Evolutionary conservation across 2,113 vertebrate genomes (phyloP).

Genomic region (Cinclus cinclus): DNA sequence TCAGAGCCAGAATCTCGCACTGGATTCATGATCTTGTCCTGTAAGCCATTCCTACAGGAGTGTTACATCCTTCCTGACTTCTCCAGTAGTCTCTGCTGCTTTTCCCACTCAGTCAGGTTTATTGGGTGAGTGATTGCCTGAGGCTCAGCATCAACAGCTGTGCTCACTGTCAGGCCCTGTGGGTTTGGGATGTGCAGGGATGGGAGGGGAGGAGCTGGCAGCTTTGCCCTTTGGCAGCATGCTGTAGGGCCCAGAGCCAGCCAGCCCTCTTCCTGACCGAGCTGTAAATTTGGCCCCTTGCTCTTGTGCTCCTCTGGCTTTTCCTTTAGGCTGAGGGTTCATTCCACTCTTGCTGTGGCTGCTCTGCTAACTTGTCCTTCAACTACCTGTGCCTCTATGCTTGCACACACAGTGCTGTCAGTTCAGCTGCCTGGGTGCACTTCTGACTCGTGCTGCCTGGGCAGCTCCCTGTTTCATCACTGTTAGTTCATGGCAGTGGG

Average conservation of each 20-base stretch:
- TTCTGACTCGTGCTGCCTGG: neutral
- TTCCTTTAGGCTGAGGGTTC: neutral
- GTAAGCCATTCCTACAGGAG: neutral
- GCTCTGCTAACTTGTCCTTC: neutral
- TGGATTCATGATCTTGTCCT: neutral
- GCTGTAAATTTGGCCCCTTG: neutral
- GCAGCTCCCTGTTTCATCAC: neutral
- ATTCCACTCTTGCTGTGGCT: neutral
- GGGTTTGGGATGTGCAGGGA: neutral
- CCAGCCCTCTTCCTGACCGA: neutral
- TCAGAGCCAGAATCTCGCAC: neutral
- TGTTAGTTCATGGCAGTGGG: neutral
- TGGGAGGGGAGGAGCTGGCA: neutral
- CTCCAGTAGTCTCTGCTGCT: neutral
- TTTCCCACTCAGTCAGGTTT: neutral
- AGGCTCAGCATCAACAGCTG: neutral
- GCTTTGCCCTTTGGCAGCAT: neutral
- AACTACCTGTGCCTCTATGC: neutral
- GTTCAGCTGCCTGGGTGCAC: neutral
- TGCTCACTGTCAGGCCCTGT: neutral
- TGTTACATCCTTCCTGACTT: neutral
- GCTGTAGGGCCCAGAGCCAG: neutral
- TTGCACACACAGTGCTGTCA: neutral
- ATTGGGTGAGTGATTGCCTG: accelerated
- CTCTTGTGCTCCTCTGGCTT: neutral